Conservation (phyloP, 1,140 invertebrate genomes). For the Episyrphus balteatus region DNA sequence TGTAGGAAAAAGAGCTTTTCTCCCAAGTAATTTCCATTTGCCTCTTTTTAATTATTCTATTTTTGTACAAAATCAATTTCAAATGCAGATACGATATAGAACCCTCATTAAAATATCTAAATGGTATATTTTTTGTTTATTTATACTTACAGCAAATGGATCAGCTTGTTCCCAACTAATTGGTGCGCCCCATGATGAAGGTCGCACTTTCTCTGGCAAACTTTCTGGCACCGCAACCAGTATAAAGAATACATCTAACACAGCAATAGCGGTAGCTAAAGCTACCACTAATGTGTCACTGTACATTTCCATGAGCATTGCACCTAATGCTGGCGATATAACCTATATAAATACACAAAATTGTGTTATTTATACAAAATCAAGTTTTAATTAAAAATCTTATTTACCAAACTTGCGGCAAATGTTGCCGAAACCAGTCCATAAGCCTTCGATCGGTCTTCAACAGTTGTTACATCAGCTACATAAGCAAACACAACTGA, state of each 20-base stretch:
- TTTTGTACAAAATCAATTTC: too few relatives aligned
- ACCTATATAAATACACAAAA: slow-evolving; percentile 17
- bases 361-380: background rate
- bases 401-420: slow-evolving; percentile 89
- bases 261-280: slow-evolving; percentile 85
- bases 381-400: background rate
- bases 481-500: slow-evolving; percentile 99
- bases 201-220: slow-evolving; percentile 83
- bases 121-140: too few relatives aligned
- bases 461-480: slow-evolving; percentile 97
- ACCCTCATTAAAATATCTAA: too few relatives aligned
- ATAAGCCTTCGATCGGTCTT: slow-evolving; percentile 91
- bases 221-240: slow-evolving; percentile 96
- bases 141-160: slow-evolving; percentile 72
- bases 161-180: slow-evolving; percentile 95
- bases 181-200: slow-evolving; percentile 64
- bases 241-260: slow-evolving; percentile 97
- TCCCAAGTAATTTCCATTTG: too few relatives aligned
- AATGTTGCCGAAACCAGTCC: slow-evolving; percentile 97
- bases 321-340: slow-evolving; percentile 92
- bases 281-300: slow-evolving; percentile 92
- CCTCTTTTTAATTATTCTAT: too few relatives aligned
- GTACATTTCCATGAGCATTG: slow-evolving; percentile 82
- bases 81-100: too few relatives aligned
- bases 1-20: too few relatives aligned